A percentile compares a stretch with the other conserved stretches of the same genome.
phyloP scores from a whole-genome alignment of 2,113 vertebrate species.

The Campylorhamphus procurvoides region DNA sequence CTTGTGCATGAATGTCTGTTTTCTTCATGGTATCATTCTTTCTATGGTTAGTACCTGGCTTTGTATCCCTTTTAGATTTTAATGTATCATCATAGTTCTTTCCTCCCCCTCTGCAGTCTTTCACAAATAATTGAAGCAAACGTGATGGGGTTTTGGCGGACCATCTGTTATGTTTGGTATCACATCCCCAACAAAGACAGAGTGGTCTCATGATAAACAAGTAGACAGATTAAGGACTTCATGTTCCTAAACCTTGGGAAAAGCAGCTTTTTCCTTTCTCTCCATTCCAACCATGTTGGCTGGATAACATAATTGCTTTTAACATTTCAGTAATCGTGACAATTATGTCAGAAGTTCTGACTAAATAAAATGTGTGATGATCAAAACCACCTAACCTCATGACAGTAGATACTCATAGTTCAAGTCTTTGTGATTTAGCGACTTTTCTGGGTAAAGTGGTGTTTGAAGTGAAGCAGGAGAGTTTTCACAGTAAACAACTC shows the following conservation, averaged over 20 bases:
- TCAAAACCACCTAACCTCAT: neutral
- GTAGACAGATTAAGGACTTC: constrained; percentile 33
- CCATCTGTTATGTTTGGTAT: constrained; percentile 45
- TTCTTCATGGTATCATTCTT: neutral
- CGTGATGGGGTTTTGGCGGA: neutral
- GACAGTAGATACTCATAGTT: neutral
- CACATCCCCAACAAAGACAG: neutral
- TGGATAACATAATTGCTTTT: neutral
- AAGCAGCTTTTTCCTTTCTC: neutral
- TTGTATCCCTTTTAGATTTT: neutral
- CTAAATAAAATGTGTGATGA: constrained; percentile 1
- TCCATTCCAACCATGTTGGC: neutral
- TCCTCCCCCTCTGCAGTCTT: neutral
- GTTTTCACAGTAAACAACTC: neutral
- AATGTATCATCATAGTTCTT: neutral
- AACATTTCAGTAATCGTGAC: neutral
- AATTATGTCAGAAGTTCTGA: neutral
- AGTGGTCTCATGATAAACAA: constrained; percentile 42
- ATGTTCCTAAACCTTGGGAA: constrained; percentile 24
- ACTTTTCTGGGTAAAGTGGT: neutral
- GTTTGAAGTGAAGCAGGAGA: neutral
- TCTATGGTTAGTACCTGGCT: neutral
- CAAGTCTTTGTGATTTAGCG: neutral
- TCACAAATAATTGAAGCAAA: constrained; percentile 48
- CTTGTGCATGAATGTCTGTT: neutral